Base-by-base conservation (phyloP, 92 coral and sea anemone genomes). In the Hydrozoanthus gracilis region DNA sequence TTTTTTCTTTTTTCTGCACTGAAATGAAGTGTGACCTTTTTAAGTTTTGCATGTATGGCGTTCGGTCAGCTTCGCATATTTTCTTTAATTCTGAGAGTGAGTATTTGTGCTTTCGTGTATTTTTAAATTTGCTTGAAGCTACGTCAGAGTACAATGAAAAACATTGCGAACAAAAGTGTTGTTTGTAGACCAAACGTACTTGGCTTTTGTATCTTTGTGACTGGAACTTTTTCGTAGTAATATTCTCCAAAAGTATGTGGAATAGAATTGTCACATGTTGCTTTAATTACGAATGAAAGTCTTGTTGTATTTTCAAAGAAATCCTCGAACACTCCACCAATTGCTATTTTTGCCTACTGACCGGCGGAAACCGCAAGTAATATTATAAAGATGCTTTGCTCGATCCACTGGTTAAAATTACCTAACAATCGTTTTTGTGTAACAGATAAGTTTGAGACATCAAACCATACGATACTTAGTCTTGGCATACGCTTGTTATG, bases 321-420 rank as follows among this genome's bases (percentile, higher is more conserved):
- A 44, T 13, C 71, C 8, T 17, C 10, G 14, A 35, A 75, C 48
- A 2, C 62, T 18, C 3, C 15, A 66, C 51, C 54, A 1, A 10
- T 4, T 76, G 48, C 66, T 76, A 76, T 54, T 76, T 54, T 76
- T 76, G 54, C 66, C 16, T 39, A 50, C 67, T 8, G 82, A 76
- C 51, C 46, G 39, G 39, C 39, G 82, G 64, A 76, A 76, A 76
- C 82, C 82, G 11, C 49, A 27, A 27, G 13, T 18, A 2, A 18
- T 12, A 11, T 27, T 18, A 12, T 51, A 64, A n/a, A 6, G 4
- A 5, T 50, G 3, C 27, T 8, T 27, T 12, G 35, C 8, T 5
- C 27, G 4, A n/a, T 73, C 12, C 18, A 49, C 11, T 27, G 39
- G 50, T 2, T 75, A 8, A 13, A 4, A 45, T 16, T 17, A 14